Conservation (phyloP, 2,113 vertebrate genomes). For the Malaclemys terrapin region DNA sequence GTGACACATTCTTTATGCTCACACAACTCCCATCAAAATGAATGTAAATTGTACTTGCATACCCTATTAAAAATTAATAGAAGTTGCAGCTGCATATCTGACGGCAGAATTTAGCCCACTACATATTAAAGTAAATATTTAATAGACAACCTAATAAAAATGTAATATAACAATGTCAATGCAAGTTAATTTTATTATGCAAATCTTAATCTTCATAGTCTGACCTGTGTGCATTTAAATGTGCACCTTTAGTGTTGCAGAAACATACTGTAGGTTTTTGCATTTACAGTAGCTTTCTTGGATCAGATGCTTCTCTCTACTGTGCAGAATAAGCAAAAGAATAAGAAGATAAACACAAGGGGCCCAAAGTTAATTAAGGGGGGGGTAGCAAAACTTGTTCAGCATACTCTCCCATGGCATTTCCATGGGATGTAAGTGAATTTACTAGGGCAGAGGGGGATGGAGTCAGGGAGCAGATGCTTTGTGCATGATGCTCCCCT, state of each 20-base stretch:
- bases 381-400: background rate
- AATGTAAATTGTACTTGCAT: background rate
- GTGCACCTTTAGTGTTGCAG: background rate
- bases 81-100: background rate
- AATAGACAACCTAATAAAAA: background rate
- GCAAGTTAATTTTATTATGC: background rate
- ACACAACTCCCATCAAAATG: background rate
- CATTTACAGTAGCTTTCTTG: background rate
- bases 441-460: background rate
- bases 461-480: conserved; percentile 44
- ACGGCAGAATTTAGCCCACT: background rate
- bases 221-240: background rate
- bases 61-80: background rate
- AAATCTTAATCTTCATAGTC: rapidly evolving
- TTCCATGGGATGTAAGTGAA: background rate
- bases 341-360: background rate
- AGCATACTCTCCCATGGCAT: rapidly evolving
- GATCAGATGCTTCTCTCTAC: background rate
- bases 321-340: rapidly evolving
- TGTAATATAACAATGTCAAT: background rate
- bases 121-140: background rate
- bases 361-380: background rate
- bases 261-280: rapidly evolving
- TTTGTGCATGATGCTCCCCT: conserved; percentile 37
- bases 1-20: background rate